phyloP scores from a whole-genome alignment of 2,888 invertebrate genomes.

The Deladenus siricidicola region DNA sequence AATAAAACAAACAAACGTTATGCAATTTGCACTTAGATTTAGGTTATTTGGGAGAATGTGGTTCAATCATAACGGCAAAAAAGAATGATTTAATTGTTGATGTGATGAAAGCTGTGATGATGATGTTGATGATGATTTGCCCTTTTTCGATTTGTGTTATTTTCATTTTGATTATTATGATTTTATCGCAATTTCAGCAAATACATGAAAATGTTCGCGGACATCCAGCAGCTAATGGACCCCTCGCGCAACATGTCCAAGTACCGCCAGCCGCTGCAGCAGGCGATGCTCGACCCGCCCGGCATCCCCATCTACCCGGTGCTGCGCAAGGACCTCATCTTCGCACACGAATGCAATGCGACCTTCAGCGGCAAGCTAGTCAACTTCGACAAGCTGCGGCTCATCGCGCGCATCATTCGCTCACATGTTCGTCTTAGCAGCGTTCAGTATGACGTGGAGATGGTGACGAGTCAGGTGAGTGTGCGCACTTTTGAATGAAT shows the following conservation, averaged over 20 bases:
- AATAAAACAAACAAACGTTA: too few relatives aligned
- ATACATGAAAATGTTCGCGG: slow-evolving; percentile 79
- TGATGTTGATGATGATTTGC: too few relatives aligned
- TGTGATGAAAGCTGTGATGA: too few relatives aligned
- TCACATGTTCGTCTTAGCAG: slow-evolving; percentile 75
- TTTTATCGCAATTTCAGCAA: slow-evolving; percentile 63
- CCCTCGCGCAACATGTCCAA: slow-evolving; percentile 98
- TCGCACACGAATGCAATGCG: slow-evolving; percentile 87
- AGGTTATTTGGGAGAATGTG: too few relatives aligned
- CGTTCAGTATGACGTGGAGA: slow-evolving; percentile 63
- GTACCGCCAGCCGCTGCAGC: slow-evolving; percentile 76
- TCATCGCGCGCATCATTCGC: slow-evolving; percentile 87
- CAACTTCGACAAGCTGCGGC: slow-evolving; percentile 94
- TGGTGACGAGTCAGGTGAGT: slow-evolving; percentile 34
- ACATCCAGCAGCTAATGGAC: slow-evolving; percentile 91
- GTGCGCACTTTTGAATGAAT: too few relatives aligned
- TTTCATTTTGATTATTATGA: neutral
- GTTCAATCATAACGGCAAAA: too few relatives aligned
- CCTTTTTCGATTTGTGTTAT: neutral
- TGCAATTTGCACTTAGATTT: too few relatives aligned
- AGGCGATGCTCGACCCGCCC: slow-evolving; percentile 46
- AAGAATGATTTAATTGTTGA: too few relatives aligned
- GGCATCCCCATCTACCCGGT: slow-evolving; percentile 61
- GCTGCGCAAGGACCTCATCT: slow-evolving; percentile 71
- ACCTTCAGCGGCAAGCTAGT: slow-evolving; percentile 57